A percentile compares a stretch with the other conserved stretches of the same genome.
phyloP scores from a whole-genome alignment of 2,888 invertebrate species.

The Capitulum mitella region DNA sequence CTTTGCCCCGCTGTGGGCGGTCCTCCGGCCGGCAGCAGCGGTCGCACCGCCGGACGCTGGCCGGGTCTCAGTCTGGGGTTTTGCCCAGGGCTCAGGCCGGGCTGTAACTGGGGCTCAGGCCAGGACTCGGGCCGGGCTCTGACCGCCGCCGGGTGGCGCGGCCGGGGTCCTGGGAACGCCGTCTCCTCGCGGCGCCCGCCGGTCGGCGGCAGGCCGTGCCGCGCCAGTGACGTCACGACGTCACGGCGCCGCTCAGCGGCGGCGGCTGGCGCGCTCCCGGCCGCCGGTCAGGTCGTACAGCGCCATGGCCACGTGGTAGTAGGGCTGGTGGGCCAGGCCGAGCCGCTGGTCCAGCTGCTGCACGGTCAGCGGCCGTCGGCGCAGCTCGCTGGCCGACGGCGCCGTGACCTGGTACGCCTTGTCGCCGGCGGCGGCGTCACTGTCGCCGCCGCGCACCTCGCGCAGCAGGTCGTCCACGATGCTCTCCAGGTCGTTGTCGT shows the following conservation, averaged over 20 bases:
- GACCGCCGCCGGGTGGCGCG: no score
- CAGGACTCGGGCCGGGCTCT: no score
- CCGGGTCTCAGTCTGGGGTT: no score
- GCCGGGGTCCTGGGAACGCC: no score
- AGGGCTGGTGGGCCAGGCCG: constrained; percentile 22
- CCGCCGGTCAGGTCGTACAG: constrained; percentile 10
- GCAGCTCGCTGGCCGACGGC: constrained; percentile 17
- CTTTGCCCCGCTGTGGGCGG: no score
- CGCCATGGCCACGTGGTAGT: constrained; percentile 17
- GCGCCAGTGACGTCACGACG: no score
- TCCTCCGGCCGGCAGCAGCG: no score
- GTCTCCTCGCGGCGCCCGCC: no score
- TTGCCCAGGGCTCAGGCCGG: no score
- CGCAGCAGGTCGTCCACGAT: constrained; percentile 18
- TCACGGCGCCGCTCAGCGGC: background rate
- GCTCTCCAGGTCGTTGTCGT: constrained; percentile 21
- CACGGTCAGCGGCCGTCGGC: background rate
- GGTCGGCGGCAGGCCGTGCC: no score
- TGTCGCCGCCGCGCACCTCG: background rate
- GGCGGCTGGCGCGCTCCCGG: background rate
- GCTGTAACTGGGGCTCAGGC: no score
- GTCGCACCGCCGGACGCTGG: no score
- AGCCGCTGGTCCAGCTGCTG: constrained; percentile 18
- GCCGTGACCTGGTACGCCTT: background rate
- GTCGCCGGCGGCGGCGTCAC: background rate